These are phyloP conservation scores for Heloderma charlesbogerti DNA, from an alignment of 2,113 vertebrate genomes.

Conservation along the genomic window DNA sequence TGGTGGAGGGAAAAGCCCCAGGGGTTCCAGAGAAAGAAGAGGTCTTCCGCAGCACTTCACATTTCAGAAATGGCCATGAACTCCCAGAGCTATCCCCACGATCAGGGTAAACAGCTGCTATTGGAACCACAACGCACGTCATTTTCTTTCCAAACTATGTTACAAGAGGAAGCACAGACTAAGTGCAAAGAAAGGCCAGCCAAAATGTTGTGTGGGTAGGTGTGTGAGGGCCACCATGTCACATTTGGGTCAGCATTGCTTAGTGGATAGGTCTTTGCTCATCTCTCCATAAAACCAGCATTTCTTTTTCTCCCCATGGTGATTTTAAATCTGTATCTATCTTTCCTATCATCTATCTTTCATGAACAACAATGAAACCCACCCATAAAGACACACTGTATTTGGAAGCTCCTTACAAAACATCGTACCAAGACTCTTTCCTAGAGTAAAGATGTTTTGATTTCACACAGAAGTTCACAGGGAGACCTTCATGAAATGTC, in stretches of 20 bases:
- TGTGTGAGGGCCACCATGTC: not conserved
- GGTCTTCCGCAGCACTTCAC: slow-evolving; percentile 27
- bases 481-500: not conserved
- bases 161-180: slow-evolving; percentile 50
- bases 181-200: slow-evolving; percentile 73
- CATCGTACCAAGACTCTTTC: not conserved
- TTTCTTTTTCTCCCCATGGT: slow-evolving; percentile 21
- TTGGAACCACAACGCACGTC: slow-evolving; percentile 30
- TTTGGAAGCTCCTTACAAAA: not conserved
- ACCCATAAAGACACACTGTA: not conserved
- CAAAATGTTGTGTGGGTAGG: slow-evolving; percentile 56
- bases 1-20: not conserved
- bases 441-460: not conserved
- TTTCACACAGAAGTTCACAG: not conserved
- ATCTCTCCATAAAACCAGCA: slow-evolving; percentile 20
- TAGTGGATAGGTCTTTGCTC: slow-evolving; percentile 41
- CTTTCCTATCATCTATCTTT: not conserved
- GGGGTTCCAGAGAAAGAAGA: accelerated
- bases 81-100: slow-evolving; percentile 42
- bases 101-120: slow-evolving; percentile 59
- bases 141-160: slow-evolving; percentile 67
- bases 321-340: slow-evolving; percentile 15
- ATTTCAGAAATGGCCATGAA: slow-evolving; percentile 49
- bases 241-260: slow-evolving; percentile 46
- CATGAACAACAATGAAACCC: not conserved